phyloP scores from a whole-genome alignment of 2,888 invertebrate genomes.

The Nemapogon koenigi region DNA sequence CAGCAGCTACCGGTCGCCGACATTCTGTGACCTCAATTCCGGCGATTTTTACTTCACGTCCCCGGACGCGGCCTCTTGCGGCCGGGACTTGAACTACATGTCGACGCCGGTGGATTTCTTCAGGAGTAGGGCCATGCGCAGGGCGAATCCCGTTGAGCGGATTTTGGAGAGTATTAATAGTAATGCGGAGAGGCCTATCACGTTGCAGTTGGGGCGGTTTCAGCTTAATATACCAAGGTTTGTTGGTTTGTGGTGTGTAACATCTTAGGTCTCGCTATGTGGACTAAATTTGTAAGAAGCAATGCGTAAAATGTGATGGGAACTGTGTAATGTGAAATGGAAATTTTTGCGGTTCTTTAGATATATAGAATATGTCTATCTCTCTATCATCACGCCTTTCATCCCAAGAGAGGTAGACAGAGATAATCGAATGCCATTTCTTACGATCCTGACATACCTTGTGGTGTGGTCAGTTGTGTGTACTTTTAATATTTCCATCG shows the following conservation, averaged over 20 bases:
- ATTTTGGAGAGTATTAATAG: slow-evolving; percentile 27
- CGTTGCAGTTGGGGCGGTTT: slow-evolving; percentile 44
- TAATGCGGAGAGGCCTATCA: slow-evolving; percentile 23
- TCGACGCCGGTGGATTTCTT: slow-evolving; percentile 33
- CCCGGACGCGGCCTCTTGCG: slow-evolving; percentile 26
- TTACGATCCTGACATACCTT: too few species aligned
- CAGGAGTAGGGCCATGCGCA: slow-evolving; percentile 16
- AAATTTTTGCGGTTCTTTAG: too few species aligned
- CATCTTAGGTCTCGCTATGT: too few species aligned
- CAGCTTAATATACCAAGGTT: slow-evolving; percentile 40
- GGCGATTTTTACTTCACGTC: slow-evolving; percentile 29
- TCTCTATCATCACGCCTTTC: too few species aligned
- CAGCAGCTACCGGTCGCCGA: slow-evolving; percentile 33
- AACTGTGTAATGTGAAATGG: too few species aligned
- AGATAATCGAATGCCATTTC: too few species aligned
- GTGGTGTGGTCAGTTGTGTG: too few species aligned
- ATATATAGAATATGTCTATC: too few species aligned
- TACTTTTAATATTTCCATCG: too few species aligned
- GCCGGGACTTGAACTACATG: slow-evolving; percentile 32
- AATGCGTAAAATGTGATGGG: too few species aligned
- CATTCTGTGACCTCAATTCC: slow-evolving; percentile 29
- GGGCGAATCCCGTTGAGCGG: slow-evolving; percentile 21
- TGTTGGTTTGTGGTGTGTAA: slow-evolving; percentile 26
- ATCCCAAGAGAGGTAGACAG: too few species aligned
- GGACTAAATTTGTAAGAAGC: too few species aligned